Conservation (phyloP, 2,113 vertebrate species). For the Alethe castanea region DNA sequence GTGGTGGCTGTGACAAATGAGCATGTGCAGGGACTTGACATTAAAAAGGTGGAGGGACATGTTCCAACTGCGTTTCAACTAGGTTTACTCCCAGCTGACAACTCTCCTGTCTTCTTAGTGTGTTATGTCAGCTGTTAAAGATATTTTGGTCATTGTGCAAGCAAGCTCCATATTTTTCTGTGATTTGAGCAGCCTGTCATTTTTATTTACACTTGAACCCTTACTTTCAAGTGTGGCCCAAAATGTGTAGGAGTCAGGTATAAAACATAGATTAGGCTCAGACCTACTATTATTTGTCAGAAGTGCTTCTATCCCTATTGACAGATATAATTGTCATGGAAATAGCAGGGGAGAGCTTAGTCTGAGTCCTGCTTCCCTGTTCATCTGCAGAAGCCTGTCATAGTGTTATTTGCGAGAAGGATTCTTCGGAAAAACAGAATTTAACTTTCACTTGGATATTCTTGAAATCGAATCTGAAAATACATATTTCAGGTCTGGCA, state of each 20-base stretch:
- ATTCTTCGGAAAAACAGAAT: background rate
- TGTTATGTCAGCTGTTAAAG: background rate
- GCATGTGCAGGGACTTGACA: background rate
- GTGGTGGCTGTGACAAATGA: background rate
- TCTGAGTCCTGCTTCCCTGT: background rate
- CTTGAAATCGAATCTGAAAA: background rate
- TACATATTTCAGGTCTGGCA: background rate
- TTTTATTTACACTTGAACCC: constrained; percentile 3
- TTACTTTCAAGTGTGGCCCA: background rate
- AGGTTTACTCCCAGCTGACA: background rate
- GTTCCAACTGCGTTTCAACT: background rate
- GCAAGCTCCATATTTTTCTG: background rate
- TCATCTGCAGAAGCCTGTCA: background rate
- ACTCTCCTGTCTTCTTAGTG: background rate
- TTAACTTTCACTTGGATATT: background rate
- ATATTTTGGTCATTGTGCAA: background rate
- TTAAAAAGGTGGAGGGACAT: background rate
- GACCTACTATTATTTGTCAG: background rate
- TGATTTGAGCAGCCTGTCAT: background rate
- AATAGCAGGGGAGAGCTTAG: background rate
- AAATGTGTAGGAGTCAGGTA: background rate
- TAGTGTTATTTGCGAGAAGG: background rate
- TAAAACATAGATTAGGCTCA: background rate
- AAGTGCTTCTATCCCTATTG: background rate
- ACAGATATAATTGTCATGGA: background rate